Conservation (phyloP, 2,888 invertebrate genomes). For the Mesochorus sp. region DNA sequence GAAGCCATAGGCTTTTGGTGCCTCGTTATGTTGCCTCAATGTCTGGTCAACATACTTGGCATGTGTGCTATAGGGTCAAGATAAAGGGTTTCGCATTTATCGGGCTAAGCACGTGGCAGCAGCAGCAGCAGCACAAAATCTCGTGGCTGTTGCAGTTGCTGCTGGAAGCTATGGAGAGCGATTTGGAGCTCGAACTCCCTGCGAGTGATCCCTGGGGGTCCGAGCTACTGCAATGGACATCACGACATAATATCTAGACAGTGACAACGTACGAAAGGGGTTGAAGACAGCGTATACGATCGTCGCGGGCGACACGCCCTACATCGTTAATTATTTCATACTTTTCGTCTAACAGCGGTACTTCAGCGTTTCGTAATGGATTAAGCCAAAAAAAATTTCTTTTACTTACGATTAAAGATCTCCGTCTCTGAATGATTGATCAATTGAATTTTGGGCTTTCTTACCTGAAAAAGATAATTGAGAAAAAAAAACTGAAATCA, state of each 20-base stretch:
- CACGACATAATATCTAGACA: constrained; percentile 30
- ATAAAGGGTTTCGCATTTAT: constrained; percentile 26
- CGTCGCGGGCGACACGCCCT: constrained; percentile 74
- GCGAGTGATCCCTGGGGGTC: constrained; percentile 58
- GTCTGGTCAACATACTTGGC: not conserved
- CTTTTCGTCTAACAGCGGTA: constrained; percentile 78
- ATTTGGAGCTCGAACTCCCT: constrained; percentile 46
- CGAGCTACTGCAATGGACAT: constrained; percentile 46
- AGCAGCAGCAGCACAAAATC: constrained; percentile 15
- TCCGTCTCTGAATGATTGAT: not conserved
- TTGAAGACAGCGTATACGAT: constrained; percentile 74
- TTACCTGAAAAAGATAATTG: constrained; percentile 53
- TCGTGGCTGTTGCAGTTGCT: constrained; percentile 11
- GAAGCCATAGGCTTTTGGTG: not conserved
- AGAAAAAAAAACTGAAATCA: constrained; percentile 9
- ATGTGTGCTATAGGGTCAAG: not conserved
- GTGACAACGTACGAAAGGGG: constrained; percentile 72
- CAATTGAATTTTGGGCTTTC: constrained; percentile 10
- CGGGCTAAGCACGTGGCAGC: constrained; percentile 47
- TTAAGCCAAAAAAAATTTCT: not conserved
- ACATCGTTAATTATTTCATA: constrained; percentile 78
- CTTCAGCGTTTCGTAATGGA: constrained; percentile 65
- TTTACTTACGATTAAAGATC: not conserved
- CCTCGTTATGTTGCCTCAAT: not conserved
- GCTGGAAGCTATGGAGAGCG: constrained; percentile 44